Evolutionary conservation across 2,888 invertebrate species (phyloP).

Genomic region (Allolobophora icterica): DNA sequence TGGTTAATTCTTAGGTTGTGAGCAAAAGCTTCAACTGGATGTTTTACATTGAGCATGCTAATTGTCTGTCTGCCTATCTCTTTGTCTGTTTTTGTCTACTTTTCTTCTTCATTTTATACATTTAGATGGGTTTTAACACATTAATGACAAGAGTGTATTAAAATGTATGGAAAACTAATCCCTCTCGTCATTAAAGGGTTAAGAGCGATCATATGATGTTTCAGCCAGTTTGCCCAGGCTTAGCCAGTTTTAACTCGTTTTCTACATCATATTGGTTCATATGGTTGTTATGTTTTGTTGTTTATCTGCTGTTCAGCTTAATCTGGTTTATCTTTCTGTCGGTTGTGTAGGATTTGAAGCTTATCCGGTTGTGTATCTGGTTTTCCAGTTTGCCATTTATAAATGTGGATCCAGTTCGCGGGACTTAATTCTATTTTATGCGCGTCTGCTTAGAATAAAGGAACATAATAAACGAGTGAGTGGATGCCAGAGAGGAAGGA

Average conservation of each 20-base stretch:
- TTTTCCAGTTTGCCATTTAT: conserved; percentile 49
- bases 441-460: background rate
- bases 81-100: background rate
- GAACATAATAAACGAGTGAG: background rate
- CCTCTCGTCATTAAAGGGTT: too few species aligned
- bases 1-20: background rate
- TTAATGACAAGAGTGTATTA: too few species aligned
- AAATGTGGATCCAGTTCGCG: background rate
- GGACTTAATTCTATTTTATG: background rate
- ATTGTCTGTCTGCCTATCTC: background rate
- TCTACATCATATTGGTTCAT: too few species aligned
- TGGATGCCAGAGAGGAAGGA: background rate
- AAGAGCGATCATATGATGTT: background rate
- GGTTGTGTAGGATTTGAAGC: too few species aligned
- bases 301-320: background rate
- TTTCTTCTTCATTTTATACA: background rate
- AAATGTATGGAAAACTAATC: too few species aligned
- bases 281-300: background rate
- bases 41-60: background rate
- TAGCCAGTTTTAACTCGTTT: background rate
- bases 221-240: background rate
- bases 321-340: background rate
- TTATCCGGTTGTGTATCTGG: background rate
- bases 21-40: background rate
- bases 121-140: background rate